phyloP scores from a whole-genome alignment of 1,140 invertebrate species.

The Chrysopa pallens region DNA sequence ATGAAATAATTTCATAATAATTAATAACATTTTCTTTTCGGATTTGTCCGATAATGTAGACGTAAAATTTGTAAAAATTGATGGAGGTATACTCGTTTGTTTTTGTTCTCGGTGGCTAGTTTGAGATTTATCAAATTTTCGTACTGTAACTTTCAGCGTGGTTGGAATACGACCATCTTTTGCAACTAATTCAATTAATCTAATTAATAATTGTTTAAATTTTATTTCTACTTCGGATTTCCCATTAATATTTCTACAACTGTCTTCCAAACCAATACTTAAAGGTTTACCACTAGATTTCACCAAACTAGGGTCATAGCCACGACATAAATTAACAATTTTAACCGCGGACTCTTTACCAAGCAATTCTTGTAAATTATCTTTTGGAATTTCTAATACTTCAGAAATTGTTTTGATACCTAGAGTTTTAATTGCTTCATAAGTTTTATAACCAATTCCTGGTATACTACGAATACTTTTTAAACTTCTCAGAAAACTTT shows the following conservation, averaged over 20 bases:
- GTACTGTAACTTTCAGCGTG: slow-evolving; percentile 48
- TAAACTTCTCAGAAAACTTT: slow-evolving; percentile 40
- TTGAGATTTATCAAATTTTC: slow-evolving; percentile 41
- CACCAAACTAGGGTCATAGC: slow-evolving; percentile 46
- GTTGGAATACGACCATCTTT: slow-evolving; percentile 59
- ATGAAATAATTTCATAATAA: slow-evolving; percentile 54
- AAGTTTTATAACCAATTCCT: slow-evolving; percentile 50
- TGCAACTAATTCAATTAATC: slow-evolving; percentile 45
- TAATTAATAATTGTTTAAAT: slow-evolving; percentile 40
- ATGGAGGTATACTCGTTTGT: slow-evolving; percentile 46
- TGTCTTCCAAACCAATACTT: slow-evolving; percentile 54
- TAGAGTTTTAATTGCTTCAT: slow-evolving; percentile 36
- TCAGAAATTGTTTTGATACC: slow-evolving; percentile 44
- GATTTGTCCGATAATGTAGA: slow-evolving; percentile 30
- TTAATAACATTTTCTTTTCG: slow-evolving; percentile 42
- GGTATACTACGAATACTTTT: slow-evolving; percentile 41
- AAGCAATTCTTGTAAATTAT: slow-evolving; percentile 35
- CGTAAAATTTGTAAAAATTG: slow-evolving; percentile 35
- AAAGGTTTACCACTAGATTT: slow-evolving; percentile 48
- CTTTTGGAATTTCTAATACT: slow-evolving; percentile 38
- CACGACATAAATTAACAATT: slow-evolving; percentile 46
- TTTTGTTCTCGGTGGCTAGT: slow-evolving; percentile 48
- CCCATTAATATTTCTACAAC: slow-evolving; percentile 42
- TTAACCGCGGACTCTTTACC: slow-evolving; percentile 45
- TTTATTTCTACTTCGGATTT: slow-evolving; percentile 51